A percentile compares a stretch with the other conserved stretches of the same genome.
These are phyloP conservation scores for Pyrochroa serraticornis DNA, from an alignment of 2,888 invertebrate genomes.

Conservation along the genomic window DNA sequence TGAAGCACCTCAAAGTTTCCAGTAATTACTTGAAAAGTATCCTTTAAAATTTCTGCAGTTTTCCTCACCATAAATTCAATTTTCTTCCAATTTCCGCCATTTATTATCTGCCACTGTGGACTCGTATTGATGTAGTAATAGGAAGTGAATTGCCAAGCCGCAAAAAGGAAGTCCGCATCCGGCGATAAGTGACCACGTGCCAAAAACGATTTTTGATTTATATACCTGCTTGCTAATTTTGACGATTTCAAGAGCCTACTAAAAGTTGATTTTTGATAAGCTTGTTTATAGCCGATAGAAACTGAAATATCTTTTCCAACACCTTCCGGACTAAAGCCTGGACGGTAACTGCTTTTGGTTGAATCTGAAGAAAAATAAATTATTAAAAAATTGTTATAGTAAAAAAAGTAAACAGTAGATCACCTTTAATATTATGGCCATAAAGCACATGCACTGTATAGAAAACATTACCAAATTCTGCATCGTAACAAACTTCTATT, in stretches of 20 bases:
- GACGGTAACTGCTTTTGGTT: conserved; percentile 43
- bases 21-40: conserved; percentile 56
- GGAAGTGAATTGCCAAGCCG: conserved; percentile 58
- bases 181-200: conserved; percentile 61
- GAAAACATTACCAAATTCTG: conserved; percentile 45
- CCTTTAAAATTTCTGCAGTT: conserved; percentile 49
- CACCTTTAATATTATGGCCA: conserved; percentile 53
- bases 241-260: conserved; percentile 46
- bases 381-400: neutral
- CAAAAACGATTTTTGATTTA: conserved; percentile 51
- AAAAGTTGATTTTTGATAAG: conserved; percentile 52
- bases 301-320: conserved; percentile 39
- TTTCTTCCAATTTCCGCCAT: conserved; percentile 60
- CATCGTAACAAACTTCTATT: conserved; percentile 52
- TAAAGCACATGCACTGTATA: conserved; percentile 53
- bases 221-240: conserved; percentile 46
- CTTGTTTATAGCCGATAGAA: conserved; percentile 45
- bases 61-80: conserved; percentile 57
- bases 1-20: conserved; percentile 47
- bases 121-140: conserved; percentile 61
- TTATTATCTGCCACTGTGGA: conserved; percentile 62
- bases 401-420: conserved; percentile 30
- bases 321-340: conserved; percentile 50
- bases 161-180: conserved; percentile 60
- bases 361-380: conserved; percentile 38